Percentiles rank a stretch among this genome's conserved stretches.
Evolutionary conservation across 2,888 invertebrate species (phyloP).

Genomic region (Dicyrtoma fusca): DNA sequence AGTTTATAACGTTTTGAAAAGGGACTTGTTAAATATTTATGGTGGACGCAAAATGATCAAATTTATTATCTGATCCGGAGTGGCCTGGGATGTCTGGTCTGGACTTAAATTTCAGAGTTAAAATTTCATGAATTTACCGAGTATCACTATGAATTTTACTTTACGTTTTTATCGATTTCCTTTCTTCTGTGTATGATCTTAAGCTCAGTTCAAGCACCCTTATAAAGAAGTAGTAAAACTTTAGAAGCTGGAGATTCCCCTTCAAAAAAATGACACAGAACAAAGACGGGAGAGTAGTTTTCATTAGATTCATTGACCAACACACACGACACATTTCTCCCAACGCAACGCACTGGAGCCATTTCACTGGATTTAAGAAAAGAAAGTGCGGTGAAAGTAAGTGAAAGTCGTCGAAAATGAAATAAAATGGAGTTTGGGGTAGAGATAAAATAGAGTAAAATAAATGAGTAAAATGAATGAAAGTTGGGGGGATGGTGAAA

Average conservation of each 20-base stretch:
- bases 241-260: too few relatives aligned
- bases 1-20: too few relatives aligned
- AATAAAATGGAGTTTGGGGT: background rate
- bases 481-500: background rate
- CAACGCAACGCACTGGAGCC: background rate
- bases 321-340: conserved; percentile 1
- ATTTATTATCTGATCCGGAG: too few relatives aligned
- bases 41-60: too few relatives aligned
- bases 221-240: too few relatives aligned
- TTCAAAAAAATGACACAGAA: too few relatives aligned
- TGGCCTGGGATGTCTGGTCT: too few relatives aligned
- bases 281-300: background rate
- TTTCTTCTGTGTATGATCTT: background rate
- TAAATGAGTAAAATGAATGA: too few relatives aligned
- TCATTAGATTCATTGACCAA: background rate
- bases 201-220: background rate
- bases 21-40: too few relatives aligned
- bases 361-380: background rate
- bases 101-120: too few relatives aligned
- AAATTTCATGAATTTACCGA: too few relatives aligned
- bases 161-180: background rate
- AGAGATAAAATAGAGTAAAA: background rate
- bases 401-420: background rate
- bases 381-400: background rate
- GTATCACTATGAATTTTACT: background rate